Percentiles rank a stretch among this genome's conserved stretches.
phyloP scores from a whole-genome alignment of 2,888 invertebrate species.

The Drosophila birchii region DNA sequence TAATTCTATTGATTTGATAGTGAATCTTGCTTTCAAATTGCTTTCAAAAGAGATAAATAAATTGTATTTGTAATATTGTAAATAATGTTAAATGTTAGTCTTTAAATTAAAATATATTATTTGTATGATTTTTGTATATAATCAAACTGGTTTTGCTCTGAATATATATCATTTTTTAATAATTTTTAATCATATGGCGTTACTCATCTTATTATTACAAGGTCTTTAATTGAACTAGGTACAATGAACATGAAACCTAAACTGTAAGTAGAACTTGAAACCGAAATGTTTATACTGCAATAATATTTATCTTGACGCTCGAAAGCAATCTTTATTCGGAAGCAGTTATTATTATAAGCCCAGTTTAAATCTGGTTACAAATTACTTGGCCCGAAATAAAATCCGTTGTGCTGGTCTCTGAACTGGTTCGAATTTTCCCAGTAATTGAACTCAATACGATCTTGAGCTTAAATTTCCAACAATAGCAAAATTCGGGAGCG shows the following conservation, averaged over 20 bases:
- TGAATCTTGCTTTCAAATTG: neutral
- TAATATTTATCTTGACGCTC: neutral
- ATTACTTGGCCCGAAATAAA: slow-evolving; percentile 1
- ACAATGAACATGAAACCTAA: neutral
- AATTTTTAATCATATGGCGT: neutral
- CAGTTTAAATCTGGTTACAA: slow-evolving; percentile 8
- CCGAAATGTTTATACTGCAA: too few relatives aligned
- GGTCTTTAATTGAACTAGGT: neutral
- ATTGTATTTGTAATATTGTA: too few relatives aligned
- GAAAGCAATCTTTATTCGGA: slow-evolving; percentile 5
- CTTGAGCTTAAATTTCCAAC: slow-evolving; percentile 2
- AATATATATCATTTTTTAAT: too few relatives aligned
- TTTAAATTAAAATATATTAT: too few relatives aligned
- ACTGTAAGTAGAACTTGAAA: neutral
- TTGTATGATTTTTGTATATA: too few relatives aligned
- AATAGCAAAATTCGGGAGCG: slow-evolving; percentile 13
- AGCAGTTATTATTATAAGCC: slow-evolving; percentile 11
- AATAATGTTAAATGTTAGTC: too few relatives aligned
- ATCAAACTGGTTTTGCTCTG: too few relatives aligned
- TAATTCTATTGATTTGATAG: slow-evolving; percentile 11
- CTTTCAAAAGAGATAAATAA: neutral
- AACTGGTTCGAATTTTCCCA: slow-evolving; percentile 10
- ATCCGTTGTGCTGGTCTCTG: neutral
- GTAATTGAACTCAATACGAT: slow-evolving; percentile 2
- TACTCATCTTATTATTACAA: neutral